Percentiles rank a stretch among this genome's conserved stretches.
Evolutionary conservation across 2,888 invertebrate species (phyloP).

Genomic region (Notodonta ziczac): DNA sequence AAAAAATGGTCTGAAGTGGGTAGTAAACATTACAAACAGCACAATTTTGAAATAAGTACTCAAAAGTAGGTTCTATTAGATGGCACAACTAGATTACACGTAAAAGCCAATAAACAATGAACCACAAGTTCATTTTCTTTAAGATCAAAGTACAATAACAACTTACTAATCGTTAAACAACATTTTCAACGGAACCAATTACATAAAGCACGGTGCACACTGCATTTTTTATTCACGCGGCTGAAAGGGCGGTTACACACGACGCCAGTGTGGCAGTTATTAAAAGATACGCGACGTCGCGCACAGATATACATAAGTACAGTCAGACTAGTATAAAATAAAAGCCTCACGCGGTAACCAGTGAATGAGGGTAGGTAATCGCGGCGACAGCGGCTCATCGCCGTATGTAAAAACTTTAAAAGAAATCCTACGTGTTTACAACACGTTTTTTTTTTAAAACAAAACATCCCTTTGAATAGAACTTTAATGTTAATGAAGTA

Average conservation of each 20-base stretch:
- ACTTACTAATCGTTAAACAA: neutral
- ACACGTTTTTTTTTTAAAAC: neutral
- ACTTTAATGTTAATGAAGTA: conserved; percentile 2
- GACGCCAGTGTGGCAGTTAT: conserved; percentile 58
- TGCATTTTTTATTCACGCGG: conserved; percentile 23
- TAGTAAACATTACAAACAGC: no score
- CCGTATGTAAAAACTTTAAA: conserved; percentile 64
- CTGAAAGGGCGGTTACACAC: conserved; percentile 55
- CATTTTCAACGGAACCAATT: conserved; percentile 21
- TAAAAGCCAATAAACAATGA: no score
- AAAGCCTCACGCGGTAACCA: conserved; percentile 55
- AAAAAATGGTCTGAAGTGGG: no score
- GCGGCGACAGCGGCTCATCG: conserved; percentile 50
- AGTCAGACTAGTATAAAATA: conserved; percentile 57
- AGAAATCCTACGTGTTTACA: conserved; percentile 54
- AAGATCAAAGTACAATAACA: no score
- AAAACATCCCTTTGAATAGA: neutral
- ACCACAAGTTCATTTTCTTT: no score
- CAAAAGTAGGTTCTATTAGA: no score
- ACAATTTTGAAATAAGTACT: no score
- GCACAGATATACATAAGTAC: conserved; percentile 55
- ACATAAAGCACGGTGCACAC: neutral
- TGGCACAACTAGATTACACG: no score
- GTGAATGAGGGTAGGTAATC: conserved; percentile 67
- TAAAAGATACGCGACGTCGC: conserved; percentile 64